Percentiles rank a stretch among this genome's conserved stretches.
phyloP scores from a whole-genome alignment of 2,113 vertebrate genomes.

The Clupea harengus region DNA sequence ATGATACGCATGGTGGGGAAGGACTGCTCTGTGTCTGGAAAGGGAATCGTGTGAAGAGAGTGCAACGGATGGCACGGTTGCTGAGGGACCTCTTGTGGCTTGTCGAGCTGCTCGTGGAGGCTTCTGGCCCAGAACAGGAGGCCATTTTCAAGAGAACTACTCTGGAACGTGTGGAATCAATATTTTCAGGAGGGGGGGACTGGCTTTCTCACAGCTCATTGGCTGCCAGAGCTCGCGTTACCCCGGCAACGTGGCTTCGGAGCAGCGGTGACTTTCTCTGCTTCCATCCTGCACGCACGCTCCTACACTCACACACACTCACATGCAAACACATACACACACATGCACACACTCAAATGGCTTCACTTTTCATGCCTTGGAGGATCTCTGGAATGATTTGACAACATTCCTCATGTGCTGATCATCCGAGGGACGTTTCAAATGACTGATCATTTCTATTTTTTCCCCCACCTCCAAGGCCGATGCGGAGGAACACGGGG shows the following conservation, averaged over 20 bases:
- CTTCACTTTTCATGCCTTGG: slow-evolving; percentile 3
- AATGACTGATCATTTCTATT: slow-evolving; percentile 22
- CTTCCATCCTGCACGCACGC: neutral
- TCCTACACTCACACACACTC: slow-evolving; percentile 16
- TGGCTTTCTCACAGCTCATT: slow-evolving; percentile 13
- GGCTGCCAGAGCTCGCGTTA: slow-evolving; percentile 15
- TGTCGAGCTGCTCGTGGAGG: neutral
- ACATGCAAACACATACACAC: neutral
- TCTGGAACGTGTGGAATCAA: neutral
- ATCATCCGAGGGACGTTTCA: neutral
- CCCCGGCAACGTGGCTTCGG: slow-evolving; percentile 26
- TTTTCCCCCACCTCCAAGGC: slow-evolving; percentile 3
- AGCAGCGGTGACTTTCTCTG: slow-evolving; percentile 17
- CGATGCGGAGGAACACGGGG: neutral
- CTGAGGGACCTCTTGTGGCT: slow-evolving; percentile 6
- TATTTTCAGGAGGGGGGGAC: slow-evolving; percentile 19
- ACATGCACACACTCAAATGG: neutral
- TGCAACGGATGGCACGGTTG: neutral
- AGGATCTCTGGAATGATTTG: neutral
- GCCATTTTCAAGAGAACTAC: neutral
- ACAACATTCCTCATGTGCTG: neutral
- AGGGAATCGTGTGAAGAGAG: neutral
- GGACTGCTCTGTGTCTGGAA: neutral
- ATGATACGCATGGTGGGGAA: neutral
- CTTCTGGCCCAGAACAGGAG: neutral